phyloP scores from a whole-genome alignment of 2,113 vertebrate genomes.

The Athene noctua region DNA sequence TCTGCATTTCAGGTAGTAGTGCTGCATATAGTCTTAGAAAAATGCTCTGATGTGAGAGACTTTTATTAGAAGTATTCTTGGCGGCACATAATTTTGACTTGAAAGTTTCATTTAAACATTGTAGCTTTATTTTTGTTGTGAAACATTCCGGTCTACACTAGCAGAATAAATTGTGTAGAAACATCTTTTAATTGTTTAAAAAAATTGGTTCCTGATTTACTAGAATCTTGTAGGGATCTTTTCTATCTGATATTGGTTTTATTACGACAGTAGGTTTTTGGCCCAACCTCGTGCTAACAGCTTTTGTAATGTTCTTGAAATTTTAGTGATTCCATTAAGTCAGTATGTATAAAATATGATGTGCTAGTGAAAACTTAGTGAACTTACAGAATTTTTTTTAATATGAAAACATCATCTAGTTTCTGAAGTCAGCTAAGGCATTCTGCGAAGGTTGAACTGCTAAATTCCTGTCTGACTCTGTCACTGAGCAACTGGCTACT shows the following conservation, averaged over 20 bases:
- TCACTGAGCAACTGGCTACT: not conserved
- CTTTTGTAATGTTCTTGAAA: not conserved
- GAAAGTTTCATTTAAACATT: not conserved
- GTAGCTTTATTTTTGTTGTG: not conserved
- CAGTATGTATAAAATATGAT: not conserved
- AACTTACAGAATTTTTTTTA: too few relatives aligned
- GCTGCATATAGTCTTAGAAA: not conserved
- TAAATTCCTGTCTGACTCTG: not conserved
- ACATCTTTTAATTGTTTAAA: not conserved
- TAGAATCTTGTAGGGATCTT: not conserved
- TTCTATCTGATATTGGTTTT: not conserved
- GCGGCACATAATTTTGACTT: not conserved
- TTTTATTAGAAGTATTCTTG: not conserved
- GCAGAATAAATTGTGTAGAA: not conserved
- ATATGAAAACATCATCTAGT: too few relatives aligned
- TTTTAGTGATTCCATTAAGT: not conserved
- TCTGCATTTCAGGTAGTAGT: not conserved
- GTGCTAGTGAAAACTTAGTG: not conserved
- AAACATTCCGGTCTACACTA: not conserved
- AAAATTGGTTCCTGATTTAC: not conserved
- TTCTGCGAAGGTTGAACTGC: not conserved
- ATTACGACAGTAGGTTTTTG: not conserved
- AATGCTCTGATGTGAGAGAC: not conserved
- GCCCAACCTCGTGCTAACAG: not conserved
- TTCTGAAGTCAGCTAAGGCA: not conserved